Conservation (phyloP, 2,888 invertebrate species). For the Melikaiella ostensackeni region DNA sequence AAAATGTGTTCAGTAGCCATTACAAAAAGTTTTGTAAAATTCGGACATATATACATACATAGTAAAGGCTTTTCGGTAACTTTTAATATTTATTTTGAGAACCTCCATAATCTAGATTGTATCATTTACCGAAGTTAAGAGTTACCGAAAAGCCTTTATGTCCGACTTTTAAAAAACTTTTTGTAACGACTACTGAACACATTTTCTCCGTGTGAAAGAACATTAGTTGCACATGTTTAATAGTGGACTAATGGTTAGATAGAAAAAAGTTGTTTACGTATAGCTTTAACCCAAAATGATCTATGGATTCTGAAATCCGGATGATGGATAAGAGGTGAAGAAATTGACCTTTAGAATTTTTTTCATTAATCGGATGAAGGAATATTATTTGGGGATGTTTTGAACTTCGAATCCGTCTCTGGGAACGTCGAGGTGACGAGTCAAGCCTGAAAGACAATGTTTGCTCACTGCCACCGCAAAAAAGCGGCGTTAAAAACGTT, state of each 20-base stretch:
- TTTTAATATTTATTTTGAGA: too few relatives aligned
- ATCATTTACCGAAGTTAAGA: too few relatives aligned
- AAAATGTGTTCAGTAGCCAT: too few relatives aligned
- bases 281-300: conserved; percentile 48
- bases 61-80: too few relatives aligned
- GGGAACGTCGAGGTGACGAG: conserved; percentile 14
- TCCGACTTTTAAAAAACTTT: too few relatives aligned
- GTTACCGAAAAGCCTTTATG: too few relatives aligned
- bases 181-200: too few relatives aligned
- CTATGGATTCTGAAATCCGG: conserved; percentile 2
- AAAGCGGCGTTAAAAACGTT: not conserved
- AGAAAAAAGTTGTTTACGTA: conserved; percentile 6
- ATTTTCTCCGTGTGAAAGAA: too few relatives aligned
- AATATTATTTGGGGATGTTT: conserved; percentile 14
- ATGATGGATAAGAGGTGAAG: conserved; percentile 12
- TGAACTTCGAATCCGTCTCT: not conserved
- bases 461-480: conserved; percentile 10
- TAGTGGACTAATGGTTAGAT: not conserved
- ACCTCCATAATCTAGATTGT: too few relatives aligned
- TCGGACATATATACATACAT: too few relatives aligned
- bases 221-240: conserved; percentile 4
- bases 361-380: conserved; percentile 17
- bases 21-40: too few relatives aligned
- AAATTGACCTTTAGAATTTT: conserved; percentile 18
- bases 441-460: conserved; percentile 10